These are phyloP conservation scores for Axis porcinus DNA, from an alignment of 2,113 vertebrate species.

Conservation along the genomic window DNA sequence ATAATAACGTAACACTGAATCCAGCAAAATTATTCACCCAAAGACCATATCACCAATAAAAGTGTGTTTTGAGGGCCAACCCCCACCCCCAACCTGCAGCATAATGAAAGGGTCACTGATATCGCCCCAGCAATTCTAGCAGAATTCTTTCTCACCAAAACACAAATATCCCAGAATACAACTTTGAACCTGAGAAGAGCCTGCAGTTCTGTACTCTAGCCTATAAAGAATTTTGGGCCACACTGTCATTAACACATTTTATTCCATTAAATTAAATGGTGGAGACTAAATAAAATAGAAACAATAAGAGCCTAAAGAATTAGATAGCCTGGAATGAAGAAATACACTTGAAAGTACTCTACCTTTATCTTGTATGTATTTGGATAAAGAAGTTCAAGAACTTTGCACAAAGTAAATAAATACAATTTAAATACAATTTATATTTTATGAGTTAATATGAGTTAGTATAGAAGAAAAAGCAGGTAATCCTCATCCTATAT, in stretches of 20 bases:
- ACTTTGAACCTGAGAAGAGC: neutral
- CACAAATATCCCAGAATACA: rapidly evolving
- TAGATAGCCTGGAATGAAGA: neutral
- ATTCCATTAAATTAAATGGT: neutral
- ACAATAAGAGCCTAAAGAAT: neutral
- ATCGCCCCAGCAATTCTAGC: neutral
- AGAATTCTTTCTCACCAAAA: neutral
- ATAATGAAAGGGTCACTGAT: neutral
- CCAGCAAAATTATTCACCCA: neutral
- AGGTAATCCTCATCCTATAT: neutral
- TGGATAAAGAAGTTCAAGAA: neutral
- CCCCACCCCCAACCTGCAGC: rapidly evolving
- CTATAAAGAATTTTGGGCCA: neutral
- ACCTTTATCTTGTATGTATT: neutral
- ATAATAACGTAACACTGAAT: neutral
- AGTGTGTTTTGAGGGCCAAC: neutral
- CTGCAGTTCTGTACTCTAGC: neutral
- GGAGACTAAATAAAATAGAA: neutral
- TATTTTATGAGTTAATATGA: neutral
- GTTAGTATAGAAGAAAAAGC: neutral
- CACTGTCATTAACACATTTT: neutral
- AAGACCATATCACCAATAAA: neutral
- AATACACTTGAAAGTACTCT: neutral
- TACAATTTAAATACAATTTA: neutral
- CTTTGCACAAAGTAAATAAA: neutral